Evolutionary conservation across 2,113 vertebrate genomes (phyloP), one percentile per base, ranked within the genome.

Genomic region (Silurus glanis): DNA sequence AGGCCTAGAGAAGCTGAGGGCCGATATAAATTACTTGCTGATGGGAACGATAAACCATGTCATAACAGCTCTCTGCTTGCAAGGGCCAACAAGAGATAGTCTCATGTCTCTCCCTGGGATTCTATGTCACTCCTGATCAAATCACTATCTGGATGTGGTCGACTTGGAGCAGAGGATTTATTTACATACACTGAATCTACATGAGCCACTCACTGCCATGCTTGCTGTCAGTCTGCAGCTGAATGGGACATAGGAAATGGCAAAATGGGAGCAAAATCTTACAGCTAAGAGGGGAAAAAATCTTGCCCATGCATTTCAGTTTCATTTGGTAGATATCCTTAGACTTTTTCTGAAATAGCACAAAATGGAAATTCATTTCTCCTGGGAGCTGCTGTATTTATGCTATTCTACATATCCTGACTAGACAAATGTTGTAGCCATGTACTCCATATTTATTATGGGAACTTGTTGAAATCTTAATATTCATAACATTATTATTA

Each of bases 1-100:
- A 89, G 91, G 90, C 82, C 91, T 92, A 83, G 21, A 69, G 89
- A 91, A 93, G 92, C 93, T 95, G 91, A 87, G 94, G 94, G 94
- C 91, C 91, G 93, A 94, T 94, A 93, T 96, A 95, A 94, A 95
- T 95, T 94, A 95, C 93, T 90, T 93, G 89, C 76, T 64, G 95
- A 96, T 95, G 93, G 91, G 89, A 84, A 87, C 81, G 95, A 95
- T 96, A 95, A 94, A 92, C 92, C 92, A 88, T 95, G 95, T 95
- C 95, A 95, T 94, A 95, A 95, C 95, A 95, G 87, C 90, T 92
- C 88, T 89, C 89, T 92, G 89, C 91, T 91, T 90, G 91, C 91
- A 93, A 87, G 90, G 90, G 91, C 90, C 90, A 75, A 91, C 85
- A 88, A 90, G 90, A 92, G 91, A 94, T 94, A 91, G 25, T 90